Conservation (phyloP, 2,888 invertebrate genomes). For the Idaea biselata region DNA sequence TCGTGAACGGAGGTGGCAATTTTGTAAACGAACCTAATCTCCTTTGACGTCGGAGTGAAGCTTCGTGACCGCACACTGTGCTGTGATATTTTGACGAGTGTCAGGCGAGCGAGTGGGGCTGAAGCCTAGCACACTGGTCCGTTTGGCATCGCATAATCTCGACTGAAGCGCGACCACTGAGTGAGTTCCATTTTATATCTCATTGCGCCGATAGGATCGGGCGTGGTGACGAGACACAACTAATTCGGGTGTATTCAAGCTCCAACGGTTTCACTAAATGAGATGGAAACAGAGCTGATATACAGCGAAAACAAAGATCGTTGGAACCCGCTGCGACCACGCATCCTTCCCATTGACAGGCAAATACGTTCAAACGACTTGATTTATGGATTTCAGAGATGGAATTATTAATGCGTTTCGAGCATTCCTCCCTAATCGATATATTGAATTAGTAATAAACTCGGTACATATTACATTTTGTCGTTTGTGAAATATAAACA, state of each 20-base stretch:
- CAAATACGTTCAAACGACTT: conserved; percentile 21
- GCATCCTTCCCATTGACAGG: conserved; percentile 9
- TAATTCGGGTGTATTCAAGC: conserved; percentile 42
- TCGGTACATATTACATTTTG: neutral
- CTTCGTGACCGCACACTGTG: conserved; percentile 44
- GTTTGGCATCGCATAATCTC: conserved; percentile 16
- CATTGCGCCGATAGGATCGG: conserved; percentile 57
- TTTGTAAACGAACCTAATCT: conserved; percentile 72
- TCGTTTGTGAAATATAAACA: neutral
- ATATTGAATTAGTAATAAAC: conserved; percentile 11
- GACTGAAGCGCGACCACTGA: conserved; percentile 15
- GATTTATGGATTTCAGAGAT: conserved; percentile 22
- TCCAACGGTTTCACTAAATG: conserved; percentile 48
- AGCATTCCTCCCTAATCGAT: conserved; percentile 14
- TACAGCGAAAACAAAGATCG: conserved; percentile 40
- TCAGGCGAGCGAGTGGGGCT: conserved; percentile 9
- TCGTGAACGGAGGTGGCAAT: conserved; percentile 39
- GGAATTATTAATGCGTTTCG: conserved; percentile 24
- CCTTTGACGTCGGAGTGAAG: conserved; percentile 60
- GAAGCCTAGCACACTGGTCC: neutral
- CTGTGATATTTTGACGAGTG: conserved; percentile 38
- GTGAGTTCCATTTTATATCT: conserved; percentile 56
- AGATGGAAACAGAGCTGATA: conserved; percentile 62
- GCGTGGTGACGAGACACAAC: conserved; percentile 44
- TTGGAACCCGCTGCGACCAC: conserved; percentile 8